phyloP scores from a whole-genome alignment of 2,113 vertebrate species.

The Gasterosteus aculeatus region DNA sequence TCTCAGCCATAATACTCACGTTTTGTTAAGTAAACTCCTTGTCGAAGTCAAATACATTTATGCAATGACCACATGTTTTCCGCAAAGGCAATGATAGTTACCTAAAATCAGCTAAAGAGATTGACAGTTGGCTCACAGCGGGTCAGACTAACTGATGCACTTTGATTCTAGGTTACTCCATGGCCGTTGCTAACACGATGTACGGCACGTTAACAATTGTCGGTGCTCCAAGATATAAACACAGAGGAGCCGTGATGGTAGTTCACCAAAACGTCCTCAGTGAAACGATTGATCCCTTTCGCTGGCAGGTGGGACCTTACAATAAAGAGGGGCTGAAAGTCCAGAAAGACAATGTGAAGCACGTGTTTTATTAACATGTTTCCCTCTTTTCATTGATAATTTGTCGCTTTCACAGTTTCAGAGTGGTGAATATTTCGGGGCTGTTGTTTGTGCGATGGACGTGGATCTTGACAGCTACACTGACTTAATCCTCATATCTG shows the following conservation, averaged over 20 bases:
- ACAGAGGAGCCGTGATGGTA: slow-evolving; percentile 65
- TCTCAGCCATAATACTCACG: not conserved
- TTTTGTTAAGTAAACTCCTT: not conserved
- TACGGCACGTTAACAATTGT: slow-evolving; percentile 27
- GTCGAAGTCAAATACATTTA: not conserved
- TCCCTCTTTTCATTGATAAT: too few species aligned
- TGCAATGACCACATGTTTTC: not conserved
- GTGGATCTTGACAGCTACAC: slow-evolving; percentile 61
- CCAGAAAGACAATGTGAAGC: not conserved
- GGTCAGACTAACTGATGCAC: not conserved
- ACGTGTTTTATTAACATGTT: not conserved
- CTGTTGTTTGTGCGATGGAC: slow-evolving; percentile 82
- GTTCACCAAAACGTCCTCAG: rapidly evolving
- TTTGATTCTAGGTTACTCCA: slow-evolving; percentile 75
- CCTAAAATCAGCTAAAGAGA: not conserved
- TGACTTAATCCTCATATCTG: slow-evolving; percentile 85
- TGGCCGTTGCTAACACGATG: slow-evolving; percentile 33
- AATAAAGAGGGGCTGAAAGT: not conserved
- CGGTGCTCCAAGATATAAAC: slow-evolving; percentile 77
- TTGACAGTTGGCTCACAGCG: not conserved
- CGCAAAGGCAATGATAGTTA: not conserved
- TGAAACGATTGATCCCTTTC: slow-evolving; percentile 43
- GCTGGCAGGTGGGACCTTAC: slow-evolving; percentile 50
- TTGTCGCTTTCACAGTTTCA: slow-evolving; percentile 57
- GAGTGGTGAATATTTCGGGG: slow-evolving; percentile 88